Evolutionary conservation across 2,888 invertebrate species (phyloP), one percentile per base, ranked within the genome.

Genomic region (Plemyria rubiginata): DNA sequence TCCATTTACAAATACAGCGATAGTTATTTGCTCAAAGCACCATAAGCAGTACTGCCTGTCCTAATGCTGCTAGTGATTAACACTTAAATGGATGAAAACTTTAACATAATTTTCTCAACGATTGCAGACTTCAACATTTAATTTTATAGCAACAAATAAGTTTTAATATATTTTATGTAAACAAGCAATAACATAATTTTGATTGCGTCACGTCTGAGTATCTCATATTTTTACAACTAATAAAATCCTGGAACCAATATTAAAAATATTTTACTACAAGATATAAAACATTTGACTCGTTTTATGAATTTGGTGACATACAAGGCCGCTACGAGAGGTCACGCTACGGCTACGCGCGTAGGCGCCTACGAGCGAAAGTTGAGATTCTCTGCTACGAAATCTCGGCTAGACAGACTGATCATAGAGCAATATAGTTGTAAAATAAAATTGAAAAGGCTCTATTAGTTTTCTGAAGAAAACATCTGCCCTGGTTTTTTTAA

Each of bases 311-410:
- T 57, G 50, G 51, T 56, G 48, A 65, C 48, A 54, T 12, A 2
- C 72, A 76, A 78, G 75, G 78, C 74, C 72, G 72, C 81, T 81
- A 79, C 81, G 80, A 62, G 80, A 80, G 86, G 86, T 82, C 83
- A 81, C 66, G 85, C 87, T 88, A 89, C 88, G 83, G 62, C 86
- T 86, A 87, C 86, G 87, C 78, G 84, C 75, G 70, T 65, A 84
- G 87, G 62, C 56, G 60, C 72, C 84, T 86, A 86, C 87, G 84
- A 72, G 72, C 78, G 82, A 80, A 80, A 84, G 82, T 76, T 79
- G 81, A 79, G 84, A 85, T 80, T 79, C 78, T 77, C 68, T 67
- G 81, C 85, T 85, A 84, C 84, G 78, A 71, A 72, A 70, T 72
- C 75, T 70, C 70, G 57, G 56, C 72, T 67, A 70, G 64, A 53